These are phyloP conservation scores for Pristiophorus japonicus DNA, from an alignment of 2,113 vertebrate genomes.

Conservation along the genomic window DNA sequence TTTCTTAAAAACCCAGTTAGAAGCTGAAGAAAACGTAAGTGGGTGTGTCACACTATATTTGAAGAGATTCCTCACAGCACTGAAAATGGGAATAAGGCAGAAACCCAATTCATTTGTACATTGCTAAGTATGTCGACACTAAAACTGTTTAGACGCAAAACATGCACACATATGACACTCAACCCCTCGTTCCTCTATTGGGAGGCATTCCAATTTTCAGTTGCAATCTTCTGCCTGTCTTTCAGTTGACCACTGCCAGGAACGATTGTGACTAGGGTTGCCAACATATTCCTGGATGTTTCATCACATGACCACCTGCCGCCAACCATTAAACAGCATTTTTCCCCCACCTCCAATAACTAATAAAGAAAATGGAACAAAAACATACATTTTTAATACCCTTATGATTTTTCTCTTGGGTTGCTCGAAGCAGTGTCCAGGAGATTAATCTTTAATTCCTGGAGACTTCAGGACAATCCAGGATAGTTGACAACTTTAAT, in stretches of 20 bases:
- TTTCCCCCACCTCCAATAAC: neutral
- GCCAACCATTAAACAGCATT: neutral
- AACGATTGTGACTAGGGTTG: neutral
- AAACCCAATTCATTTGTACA: neutral
- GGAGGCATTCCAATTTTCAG: neutral
- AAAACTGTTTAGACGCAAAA: neutral
- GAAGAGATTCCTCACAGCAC: neutral
- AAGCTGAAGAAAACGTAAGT: neutral
- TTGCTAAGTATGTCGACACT: neutral
- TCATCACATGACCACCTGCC: neutral
- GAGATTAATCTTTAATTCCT: neutral
- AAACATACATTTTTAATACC: neutral
- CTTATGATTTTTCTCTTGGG: neutral
- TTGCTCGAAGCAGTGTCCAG: neutral
- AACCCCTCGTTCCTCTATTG: neutral
- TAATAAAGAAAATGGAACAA: neutral
- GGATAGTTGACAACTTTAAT: neutral
- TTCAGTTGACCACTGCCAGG: neutral
- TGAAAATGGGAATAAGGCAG: neutral
- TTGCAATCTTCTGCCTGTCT: neutral
- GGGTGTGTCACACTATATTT: neutral
- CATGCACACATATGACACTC: neutral
- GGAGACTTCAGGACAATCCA: neutral
- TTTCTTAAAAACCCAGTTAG: neutral
- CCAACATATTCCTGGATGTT: neutral